Conservation (phyloP, 2,797 vertebrate species). For the Tenualosa ilisha region DNA sequence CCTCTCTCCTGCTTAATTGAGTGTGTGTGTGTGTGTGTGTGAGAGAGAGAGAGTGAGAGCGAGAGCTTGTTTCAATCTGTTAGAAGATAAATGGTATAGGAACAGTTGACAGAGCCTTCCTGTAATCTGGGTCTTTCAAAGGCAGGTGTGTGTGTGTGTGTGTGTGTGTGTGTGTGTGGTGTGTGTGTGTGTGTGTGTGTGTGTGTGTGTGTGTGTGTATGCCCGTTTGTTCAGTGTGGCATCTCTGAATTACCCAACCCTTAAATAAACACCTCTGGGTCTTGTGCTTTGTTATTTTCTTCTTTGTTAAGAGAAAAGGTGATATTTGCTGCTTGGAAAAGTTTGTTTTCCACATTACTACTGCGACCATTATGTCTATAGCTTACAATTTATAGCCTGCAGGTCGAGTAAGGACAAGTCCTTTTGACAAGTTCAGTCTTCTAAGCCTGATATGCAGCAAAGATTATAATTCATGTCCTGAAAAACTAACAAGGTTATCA, state of each 20-base stretch:
- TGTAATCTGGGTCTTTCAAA: not conserved
- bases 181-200: not conserved
- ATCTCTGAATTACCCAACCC: too few relatives aligned
- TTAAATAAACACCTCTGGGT: not conserved
- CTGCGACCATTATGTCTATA: not conserved
- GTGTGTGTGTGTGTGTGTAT: too few relatives aligned
- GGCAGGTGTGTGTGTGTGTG: slow-evolving; percentile 6
- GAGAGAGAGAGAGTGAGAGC: not conserved
- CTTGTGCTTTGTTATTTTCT: not conserved
- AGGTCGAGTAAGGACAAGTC: not conserved
- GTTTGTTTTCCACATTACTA: not conserved
- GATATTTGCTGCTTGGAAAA: not conserved
- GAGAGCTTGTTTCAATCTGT: too few relatives aligned
- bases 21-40: slow-evolving; percentile 29
- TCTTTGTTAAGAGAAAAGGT: not conserved
- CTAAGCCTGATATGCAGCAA: not conserved
- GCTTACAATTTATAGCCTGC: not conserved
- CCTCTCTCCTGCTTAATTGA: slow-evolving; percentile 26
- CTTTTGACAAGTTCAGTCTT: not conserved
- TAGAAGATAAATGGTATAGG: not conserved
- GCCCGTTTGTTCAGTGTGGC: not conserved
- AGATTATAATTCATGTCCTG: not conserved
- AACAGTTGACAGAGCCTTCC: too few relatives aligned
- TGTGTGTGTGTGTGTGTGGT: not conserved
- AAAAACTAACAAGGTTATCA: not conserved